Conservation (phyloP, 1,140 invertebrate genomes). For the Megalonaias nervosa region DNA sequence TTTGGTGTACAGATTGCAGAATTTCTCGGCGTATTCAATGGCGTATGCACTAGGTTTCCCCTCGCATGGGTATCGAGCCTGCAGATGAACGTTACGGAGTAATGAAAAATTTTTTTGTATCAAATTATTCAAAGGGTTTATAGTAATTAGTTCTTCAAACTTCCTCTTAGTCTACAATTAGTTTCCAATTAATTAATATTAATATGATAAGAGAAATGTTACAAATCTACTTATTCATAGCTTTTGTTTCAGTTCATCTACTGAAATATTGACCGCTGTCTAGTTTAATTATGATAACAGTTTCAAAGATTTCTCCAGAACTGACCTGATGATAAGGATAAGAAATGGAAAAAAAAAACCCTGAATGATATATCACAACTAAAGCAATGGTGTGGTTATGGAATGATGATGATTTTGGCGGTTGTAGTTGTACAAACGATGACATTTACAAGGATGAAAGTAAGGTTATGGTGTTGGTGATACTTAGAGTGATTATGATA, state of each 20-base stretch:
- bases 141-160: not conserved
- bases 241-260: not conserved
- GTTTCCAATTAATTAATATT: not conserved
- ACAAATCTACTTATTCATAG: not conserved
- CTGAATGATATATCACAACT: no score
- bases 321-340: no score
- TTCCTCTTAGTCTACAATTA: not conserved
- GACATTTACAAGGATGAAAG: no score
- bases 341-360: no score
- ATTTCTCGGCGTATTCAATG: conserved; percentile 18
- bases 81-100: not conserved
- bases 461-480: no score
- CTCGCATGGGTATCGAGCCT: not conserved
- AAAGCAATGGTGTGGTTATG: no score
- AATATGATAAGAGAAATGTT: not conserved
- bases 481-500: not conserved
- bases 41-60: conserved; percentile 6
- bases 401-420: no score
- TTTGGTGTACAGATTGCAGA: conserved; percentile 13
- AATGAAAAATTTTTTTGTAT: not conserved
- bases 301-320: no score
- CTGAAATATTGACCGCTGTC: no score
- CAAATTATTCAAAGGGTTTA: not conserved
- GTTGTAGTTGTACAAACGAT: no score
- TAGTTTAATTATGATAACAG: no score